A percentile compares a stretch with the other conserved stretches of the same genome.
Evolutionary conservation across 2,797 vertebrate species (phyloP).

Genomic region (Rhinogobio ventralis): DNA sequence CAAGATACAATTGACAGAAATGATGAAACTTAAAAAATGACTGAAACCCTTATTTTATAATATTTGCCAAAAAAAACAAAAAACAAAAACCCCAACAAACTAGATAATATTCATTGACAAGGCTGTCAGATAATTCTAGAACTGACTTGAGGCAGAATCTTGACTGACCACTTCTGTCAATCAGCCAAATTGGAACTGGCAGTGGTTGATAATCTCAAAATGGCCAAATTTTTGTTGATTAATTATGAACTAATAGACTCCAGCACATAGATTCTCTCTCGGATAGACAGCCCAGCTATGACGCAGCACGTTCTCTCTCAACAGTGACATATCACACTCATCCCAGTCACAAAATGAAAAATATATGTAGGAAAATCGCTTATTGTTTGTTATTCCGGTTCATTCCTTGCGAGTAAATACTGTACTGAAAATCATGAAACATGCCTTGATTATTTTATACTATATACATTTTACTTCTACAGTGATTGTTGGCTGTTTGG

Average conservation of each 20-base stretch:
- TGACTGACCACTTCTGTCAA: neutral
- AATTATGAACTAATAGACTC: neutral
- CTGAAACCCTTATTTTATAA: neutral
- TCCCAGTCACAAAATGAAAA: conserved; percentile 6
- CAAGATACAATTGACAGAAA: neutral
- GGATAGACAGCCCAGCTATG: neutral
- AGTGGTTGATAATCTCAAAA: neutral
- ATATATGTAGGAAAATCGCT: neutral
- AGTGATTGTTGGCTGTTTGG: neutral
- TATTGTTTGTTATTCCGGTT: neutral
- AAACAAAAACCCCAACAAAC: neutral
- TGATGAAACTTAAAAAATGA: neutral
- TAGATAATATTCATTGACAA: neutral
- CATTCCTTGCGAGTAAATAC: neutral
- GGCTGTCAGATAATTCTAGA: neutral
- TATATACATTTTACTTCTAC: neutral
- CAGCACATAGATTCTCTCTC: neutral
- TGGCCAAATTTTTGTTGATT: neutral
- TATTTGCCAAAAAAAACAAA: too few relatives aligned
- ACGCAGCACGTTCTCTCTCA: neutral
- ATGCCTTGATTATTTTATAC: neutral
- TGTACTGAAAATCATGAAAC: neutral
- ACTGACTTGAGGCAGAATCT: neutral
- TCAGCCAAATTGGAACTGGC: neutral
- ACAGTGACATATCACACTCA: neutral